Conservation (phyloP, 2,797 vertebrate genomes). For the Galago senegalensis region DNA sequence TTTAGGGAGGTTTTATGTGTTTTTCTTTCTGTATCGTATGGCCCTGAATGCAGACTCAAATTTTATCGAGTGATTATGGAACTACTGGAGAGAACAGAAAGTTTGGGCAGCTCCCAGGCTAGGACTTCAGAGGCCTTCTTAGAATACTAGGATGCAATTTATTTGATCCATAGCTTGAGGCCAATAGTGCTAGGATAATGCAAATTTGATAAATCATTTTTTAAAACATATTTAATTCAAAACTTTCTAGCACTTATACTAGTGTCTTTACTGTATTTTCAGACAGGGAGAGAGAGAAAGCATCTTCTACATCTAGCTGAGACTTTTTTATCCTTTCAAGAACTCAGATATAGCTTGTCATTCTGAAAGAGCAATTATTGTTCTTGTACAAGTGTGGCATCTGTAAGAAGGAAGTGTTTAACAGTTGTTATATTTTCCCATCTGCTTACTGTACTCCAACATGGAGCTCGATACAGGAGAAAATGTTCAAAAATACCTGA, state of each 20-base stretch:
- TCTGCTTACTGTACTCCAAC: not conserved
- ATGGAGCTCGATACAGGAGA: not conserved
- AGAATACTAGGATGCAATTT: not conserved
- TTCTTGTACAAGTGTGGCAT: not conserved
- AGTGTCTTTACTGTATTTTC: not conserved
- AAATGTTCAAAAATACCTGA: not conserved
- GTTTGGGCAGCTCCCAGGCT: not conserved
- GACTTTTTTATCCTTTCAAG: not conserved
- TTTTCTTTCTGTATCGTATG: not conserved
- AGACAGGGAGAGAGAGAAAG: not conserved
- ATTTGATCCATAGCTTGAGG: not conserved
- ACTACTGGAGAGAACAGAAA: not conserved
- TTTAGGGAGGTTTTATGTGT: too few relatives aligned
- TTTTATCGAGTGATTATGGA: not conserved
- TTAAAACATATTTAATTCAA: constrained; percentile 42
- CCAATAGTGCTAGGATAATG: not conserved
- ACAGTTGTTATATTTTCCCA: not conserved
- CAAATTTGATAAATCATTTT: not conserved
- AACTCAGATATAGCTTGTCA: not conserved
- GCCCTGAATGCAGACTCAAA: not conserved
- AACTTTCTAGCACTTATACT: not conserved
- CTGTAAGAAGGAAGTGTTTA: not conserved
- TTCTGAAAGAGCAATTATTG: not conserved
- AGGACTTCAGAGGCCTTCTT: not conserved
- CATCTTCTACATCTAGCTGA: not conserved